These are phyloP conservation scores for Percina caprodes DNA, from an alignment of 2,113 vertebrate species.

Conservation along the genomic window DNA sequence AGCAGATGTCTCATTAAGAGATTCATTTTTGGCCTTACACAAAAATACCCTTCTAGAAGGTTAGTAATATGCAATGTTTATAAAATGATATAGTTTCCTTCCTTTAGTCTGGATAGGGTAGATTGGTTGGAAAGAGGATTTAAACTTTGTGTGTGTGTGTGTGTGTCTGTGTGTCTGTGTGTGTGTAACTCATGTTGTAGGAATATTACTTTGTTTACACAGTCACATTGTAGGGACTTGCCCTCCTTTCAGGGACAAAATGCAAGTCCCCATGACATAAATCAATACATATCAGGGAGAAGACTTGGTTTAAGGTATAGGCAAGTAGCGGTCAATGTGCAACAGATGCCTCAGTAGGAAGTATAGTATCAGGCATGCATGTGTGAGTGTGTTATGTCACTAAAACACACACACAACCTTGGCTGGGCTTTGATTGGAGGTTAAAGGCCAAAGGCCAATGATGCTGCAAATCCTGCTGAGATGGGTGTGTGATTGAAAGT, in stretches of 20 bases:
- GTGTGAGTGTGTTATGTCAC: constrained; percentile 10
- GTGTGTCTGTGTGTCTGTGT: too few species aligned
- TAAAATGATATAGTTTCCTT: constrained; percentile 2
- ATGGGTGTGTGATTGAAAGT: neutral
- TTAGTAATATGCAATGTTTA: constrained; percentile 34
- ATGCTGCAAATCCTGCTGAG: constrained; percentile 1
- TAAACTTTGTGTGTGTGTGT: too few species aligned
- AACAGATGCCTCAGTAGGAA: neutral
- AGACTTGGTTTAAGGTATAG: too few species aligned
- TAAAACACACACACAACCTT: constrained; percentile 9
- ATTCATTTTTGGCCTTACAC: constrained; percentile 41
- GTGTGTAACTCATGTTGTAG: too few species aligned
- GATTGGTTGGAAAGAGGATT: constrained; percentile 42
- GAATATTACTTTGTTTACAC: too few species aligned
- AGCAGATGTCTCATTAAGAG: constrained; percentile 43
- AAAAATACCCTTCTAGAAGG: neutral
- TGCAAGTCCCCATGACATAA: too few species aligned
- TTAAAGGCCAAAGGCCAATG: constrained; percentile 28
- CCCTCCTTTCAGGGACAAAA: fast-evolving
- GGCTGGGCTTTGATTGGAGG: constrained; percentile 19
- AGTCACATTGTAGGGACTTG: too few species aligned
- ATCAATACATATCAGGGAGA: too few species aligned
- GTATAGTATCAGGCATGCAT: neutral
- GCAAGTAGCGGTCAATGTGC: too few species aligned
- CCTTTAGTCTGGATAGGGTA: neutral